Conservation (phyloP, 2,113 vertebrate genomes). For the Xiphophorus hellerii region DNA sequence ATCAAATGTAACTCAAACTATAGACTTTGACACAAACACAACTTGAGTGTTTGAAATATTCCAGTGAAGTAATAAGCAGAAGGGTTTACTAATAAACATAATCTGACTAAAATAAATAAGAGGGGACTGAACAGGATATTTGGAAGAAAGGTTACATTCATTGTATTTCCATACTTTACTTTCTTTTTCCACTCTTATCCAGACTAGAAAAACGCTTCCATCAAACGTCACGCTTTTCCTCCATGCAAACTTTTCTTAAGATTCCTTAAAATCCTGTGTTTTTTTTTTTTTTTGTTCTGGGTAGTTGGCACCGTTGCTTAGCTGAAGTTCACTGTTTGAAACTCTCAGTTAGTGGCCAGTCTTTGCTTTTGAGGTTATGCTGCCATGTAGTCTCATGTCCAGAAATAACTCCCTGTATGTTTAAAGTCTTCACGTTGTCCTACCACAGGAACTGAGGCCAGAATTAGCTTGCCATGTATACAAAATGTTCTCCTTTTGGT, state of each 20-base stretch:
- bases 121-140: too few species aligned
- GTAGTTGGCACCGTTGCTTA: slow-evolving; percentile 18
- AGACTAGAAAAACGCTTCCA: background rate
- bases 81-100: too few species aligned
- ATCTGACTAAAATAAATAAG: too few species aligned
- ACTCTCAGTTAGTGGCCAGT: background rate
- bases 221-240: background rate
- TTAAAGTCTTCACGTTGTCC: slow-evolving; percentile 15
- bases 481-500: slow-evolving; percentile 19
- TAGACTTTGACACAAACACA: too few species aligned
- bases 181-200: background rate
- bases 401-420: slow-evolving; percentile 37
- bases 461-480: slow-evolving; percentile 7
- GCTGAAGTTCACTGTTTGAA: slow-evolving; percentile 43
- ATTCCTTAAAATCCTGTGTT: background rate
- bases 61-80: too few species aligned
- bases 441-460: slow-evolving; percentile 17
- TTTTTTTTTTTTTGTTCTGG: too few species aligned
- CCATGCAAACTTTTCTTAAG: background rate
- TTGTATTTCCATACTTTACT: too few species aligned
- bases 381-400: slow-evolving; percentile 37
- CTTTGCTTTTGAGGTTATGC: slow-evolving; percentile 36
- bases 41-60: too few species aligned
- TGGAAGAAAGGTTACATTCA: background rate
- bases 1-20: background rate